phyloP scores from a whole-genome alignment of 2,113 vertebrate genomes.

The Phocoena sinus region DNA sequence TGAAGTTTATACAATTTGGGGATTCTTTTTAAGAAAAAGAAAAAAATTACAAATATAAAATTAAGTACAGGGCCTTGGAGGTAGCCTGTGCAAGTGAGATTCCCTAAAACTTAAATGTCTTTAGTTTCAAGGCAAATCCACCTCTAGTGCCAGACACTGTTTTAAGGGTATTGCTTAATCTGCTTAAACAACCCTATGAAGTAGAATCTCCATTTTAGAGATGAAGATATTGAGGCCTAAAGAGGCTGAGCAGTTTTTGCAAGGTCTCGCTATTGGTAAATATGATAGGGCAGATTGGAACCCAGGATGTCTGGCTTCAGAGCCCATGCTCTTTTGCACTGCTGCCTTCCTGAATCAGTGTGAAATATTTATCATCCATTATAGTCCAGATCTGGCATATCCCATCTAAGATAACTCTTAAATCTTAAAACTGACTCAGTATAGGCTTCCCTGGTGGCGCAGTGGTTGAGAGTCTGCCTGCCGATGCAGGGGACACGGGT shows the following conservation, averaged over 20 bases:
- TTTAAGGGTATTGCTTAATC: not conserved
- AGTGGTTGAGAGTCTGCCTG: no score
- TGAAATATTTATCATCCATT: not conserved
- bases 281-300: not conserved
- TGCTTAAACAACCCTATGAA: not conserved
- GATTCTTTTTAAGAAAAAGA: not conserved
- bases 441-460: not conserved
- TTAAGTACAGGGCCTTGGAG: not conserved
- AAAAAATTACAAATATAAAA: not conserved
- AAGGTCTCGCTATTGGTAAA: not conserved
- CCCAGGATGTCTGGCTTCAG: not conserved
- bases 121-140: not conserved
- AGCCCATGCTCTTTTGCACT: not conserved
- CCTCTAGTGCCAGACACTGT: not conserved
- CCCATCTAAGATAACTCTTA: not conserved
- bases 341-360: not conserved
- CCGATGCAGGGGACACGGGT: no score
- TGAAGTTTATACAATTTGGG: not conserved
- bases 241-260: not conserved
- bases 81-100: not conserved
- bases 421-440: not conserved
- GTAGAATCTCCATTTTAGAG: not conserved
- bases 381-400: not conserved
- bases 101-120: not conserved
- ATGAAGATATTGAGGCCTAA: not conserved